Percentiles rank a stretch among this genome's conserved stretches.
These are phyloP conservation scores for Philotrypesis tridentata DNA, from an alignment of 1,140 invertebrate species.

Conservation along the genomic window DNA sequence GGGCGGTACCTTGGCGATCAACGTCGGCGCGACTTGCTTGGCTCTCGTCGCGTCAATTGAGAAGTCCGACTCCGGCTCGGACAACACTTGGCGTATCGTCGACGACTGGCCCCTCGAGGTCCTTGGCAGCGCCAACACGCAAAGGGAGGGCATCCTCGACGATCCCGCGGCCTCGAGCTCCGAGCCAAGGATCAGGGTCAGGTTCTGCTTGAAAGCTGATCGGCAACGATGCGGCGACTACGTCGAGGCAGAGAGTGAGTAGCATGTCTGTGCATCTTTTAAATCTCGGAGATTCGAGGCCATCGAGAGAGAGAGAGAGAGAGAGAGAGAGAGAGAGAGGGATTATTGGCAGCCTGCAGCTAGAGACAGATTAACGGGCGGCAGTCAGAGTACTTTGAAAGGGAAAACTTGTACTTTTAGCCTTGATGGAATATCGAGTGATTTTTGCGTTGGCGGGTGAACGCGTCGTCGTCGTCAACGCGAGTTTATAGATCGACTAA, in stretches of 20 bases:
- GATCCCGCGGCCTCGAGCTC: slow-evolving; percentile 71
- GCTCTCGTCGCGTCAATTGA: slow-evolving; percentile 83
- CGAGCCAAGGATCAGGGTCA: slow-evolving; percentile 82
- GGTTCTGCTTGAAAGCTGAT: slow-evolving; percentile 85
- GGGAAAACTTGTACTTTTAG: background rate
- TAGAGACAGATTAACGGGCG: background rate
- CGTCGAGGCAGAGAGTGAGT: slow-evolving; percentile 86
- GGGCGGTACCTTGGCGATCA: slow-evolving; percentile 82
- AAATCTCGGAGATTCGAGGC: background rate
- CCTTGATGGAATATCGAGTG: slow-evolving; percentile 1
- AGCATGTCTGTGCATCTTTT: slow-evolving; percentile 17
- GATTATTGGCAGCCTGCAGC: background rate
- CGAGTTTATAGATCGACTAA: background rate
- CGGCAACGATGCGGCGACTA: slow-evolving; percentile 88
- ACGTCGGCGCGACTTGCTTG: slow-evolving; percentile 83
- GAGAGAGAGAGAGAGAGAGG: background rate
- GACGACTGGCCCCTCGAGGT: slow-evolving; percentile 81
- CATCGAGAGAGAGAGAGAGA: too few species aligned
- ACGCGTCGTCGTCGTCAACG: background rate
- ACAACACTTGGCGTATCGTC: slow-evolving; percentile 80
- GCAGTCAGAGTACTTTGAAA: background rate
- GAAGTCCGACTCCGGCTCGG: slow-evolving; percentile 74
- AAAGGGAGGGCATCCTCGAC: slow-evolving; percentile 80
- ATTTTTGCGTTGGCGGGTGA: background rate
- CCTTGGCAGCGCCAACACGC: slow-evolving; percentile 79